A percentile compares a stretch with the other conserved stretches of the same genome.
Evolutionary conservation across 1,140 invertebrate species (phyloP).

Genomic region (Anadara kagoshimensis): DNA sequence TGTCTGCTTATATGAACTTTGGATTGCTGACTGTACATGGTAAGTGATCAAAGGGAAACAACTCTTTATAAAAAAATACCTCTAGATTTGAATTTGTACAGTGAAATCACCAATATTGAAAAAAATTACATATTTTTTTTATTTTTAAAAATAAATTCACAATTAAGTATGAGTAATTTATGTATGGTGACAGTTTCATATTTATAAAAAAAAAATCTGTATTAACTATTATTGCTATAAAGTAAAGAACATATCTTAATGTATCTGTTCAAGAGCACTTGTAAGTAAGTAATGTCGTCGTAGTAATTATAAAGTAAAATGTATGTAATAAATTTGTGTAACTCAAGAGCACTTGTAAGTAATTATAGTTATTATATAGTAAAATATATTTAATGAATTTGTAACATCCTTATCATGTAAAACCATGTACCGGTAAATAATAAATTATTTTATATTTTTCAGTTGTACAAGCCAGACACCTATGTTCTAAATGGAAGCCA

Average conservation of each 20-base stretch:
- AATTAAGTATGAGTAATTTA: neutral
- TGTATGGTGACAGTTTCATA: neutral
- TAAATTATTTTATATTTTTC: constrained; percentile 13
- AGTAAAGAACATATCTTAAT: no score
- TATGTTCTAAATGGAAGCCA: constrained; percentile 53
- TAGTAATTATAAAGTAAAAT: no score
- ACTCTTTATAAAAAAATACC: neutral
- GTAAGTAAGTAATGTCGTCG: no score
- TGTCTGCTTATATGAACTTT: constrained; percentile 67
- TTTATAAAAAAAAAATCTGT: neutral
- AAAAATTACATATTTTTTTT: neutral
- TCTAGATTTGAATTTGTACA: neutral
- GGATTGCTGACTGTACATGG: constrained; percentile 66
- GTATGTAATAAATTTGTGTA: no score
- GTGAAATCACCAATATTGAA: neutral
- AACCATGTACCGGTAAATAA: neutral
- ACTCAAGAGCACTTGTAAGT: no score
- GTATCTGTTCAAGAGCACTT: no score
- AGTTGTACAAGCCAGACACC: constrained; percentile 60
- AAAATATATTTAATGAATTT: neutral
- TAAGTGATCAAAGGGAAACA: constrained; percentile 31
- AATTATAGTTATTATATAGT: neutral
- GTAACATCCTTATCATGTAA: neutral
- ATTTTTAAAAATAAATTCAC: neutral
- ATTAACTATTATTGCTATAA: no score